Percentiles rank a stretch among this genome's conserved stretches.
Conservation (phyloP, 1,140 invertebrate species). For the Pogonomyrmex barbatus region DNA sequence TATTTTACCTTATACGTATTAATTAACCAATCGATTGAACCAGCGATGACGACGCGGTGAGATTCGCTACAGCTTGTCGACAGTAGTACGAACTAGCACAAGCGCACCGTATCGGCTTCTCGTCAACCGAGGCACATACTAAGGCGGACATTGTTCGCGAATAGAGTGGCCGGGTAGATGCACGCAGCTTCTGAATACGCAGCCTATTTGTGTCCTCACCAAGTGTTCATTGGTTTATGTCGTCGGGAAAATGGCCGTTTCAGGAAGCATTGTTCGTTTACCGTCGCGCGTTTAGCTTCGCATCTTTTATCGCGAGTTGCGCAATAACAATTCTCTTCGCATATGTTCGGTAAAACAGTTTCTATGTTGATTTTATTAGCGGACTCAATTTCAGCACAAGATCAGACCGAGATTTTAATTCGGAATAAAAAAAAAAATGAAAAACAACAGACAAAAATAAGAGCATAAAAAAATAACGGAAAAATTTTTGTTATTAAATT, state of each 20-base stretch:
- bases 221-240: slow-evolving; percentile 40
- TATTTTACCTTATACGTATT: background rate
- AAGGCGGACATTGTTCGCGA: slow-evolving; percentile 38
- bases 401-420: background rate
- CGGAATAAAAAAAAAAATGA: too few species aligned
- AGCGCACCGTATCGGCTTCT: slow-evolving; percentile 37
- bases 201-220: slow-evolving; percentile 32
- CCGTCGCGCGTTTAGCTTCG: slow-evolving; percentile 2
- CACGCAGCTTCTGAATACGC: slow-evolving; percentile 34
- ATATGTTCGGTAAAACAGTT: background rate
- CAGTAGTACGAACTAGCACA: slow-evolving; percentile 30
- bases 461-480: too few species aligned
- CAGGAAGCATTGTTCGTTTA: slow-evolving; percentile 49
- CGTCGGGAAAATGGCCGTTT: slow-evolving; percentile 50
- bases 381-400: background rate
- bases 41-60: background rate
- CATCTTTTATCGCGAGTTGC: slow-evolving; percentile 9
- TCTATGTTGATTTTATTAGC: slow-evolving; percentile 13
- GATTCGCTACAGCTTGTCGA: background rate
- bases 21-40: background rate
- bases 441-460: too few species aligned
- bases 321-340: slow-evolving; percentile 9
- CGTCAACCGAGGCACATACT: slow-evolving; percentile 17
- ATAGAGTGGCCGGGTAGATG: slow-evolving; percentile 4
- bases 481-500: background rate